A percentile compares a stretch with the other conserved stretches of the same genome.
Evolutionary conservation across 2,797 vertebrate genomes (phyloP).

Genomic region (Danio choprae): DNA sequence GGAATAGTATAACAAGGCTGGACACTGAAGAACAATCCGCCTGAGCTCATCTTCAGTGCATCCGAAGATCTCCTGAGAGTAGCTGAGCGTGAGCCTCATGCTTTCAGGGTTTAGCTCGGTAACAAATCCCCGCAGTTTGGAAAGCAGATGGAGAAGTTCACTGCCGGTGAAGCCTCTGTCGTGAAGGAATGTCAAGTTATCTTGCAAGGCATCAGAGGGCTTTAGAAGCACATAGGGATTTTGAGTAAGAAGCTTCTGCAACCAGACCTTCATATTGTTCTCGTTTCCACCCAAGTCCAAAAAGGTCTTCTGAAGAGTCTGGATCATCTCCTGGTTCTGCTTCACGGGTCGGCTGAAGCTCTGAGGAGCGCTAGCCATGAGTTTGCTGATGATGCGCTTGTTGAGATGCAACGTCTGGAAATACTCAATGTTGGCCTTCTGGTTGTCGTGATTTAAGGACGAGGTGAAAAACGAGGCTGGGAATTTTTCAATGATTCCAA

Average conservation of each 20-base stretch:
- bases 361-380: conserved; percentile 87
- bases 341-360: conserved; percentile 85
- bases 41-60: conserved; percentile 83
- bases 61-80: conserved; percentile 79
- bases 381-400: conserved; percentile 87
- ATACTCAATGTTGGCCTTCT: conserved; percentile 84
- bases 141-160: conserved; percentile 87
- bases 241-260: conserved; percentile 92
- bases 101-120: conserved; percentile 82
- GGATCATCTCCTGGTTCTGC: conserved; percentile 81
- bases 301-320: conserved; percentile 83
- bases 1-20: conserved; percentile 88
- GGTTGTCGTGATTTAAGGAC: conserved; percentile 78
- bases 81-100: conserved; percentile 82
- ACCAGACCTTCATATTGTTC: conserved; percentile 88
- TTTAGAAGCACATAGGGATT: conserved; percentile 91
- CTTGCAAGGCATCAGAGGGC: conserved; percentile 72
- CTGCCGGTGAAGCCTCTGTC: conserved; percentile 79
- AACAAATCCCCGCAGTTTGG: conserved; percentile 90
- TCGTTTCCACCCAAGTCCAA: conserved; percentile 84
- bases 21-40: conserved; percentile 83
- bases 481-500: conserved; percentile 89
- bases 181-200: conserved; percentile 86
- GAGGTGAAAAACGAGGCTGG: conserved; percentile 91
- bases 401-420: conserved; percentile 88